phyloP scores from a whole-genome alignment of 2,888 invertebrate species.

The Agelastica alni region DNA sequence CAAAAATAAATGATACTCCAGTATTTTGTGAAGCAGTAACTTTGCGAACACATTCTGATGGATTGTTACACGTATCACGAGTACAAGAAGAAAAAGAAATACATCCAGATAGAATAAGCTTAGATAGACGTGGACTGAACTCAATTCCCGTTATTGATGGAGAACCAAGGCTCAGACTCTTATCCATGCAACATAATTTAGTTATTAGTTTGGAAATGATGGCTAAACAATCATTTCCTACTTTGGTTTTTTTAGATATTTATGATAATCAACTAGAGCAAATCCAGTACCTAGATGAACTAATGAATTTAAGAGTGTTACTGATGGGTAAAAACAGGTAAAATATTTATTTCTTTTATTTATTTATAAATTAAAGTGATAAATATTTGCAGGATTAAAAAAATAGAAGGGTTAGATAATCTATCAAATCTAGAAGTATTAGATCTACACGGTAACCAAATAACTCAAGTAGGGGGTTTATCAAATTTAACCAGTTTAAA shows the following conservation, averaged over 20 bases:
- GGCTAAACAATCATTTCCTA: conserved; percentile 62
- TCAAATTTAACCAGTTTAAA: conserved; percentile 74
- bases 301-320: conserved; percentile 81
- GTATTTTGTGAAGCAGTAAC: conserved; percentile 36
- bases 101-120: conserved; percentile 85
- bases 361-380: conserved; percentile 1
- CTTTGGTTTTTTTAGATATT: conserved; percentile 89
- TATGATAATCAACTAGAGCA: conserved; percentile 94
- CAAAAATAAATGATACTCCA: conserved; percentile 35
- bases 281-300: conserved; percentile 75
- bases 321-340: conserved; percentile 91
- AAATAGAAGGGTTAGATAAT: conserved; percentile 75
- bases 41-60: conserved; percentile 67
- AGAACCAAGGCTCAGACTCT: conserved; percentile 71
- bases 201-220: conserved; percentile 74
- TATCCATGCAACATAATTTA: conserved; percentile 92
- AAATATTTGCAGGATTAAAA: conserved; percentile 72
- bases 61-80: conserved; percentile 70
- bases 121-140: conserved; percentile 84
- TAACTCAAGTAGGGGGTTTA: conserved; percentile 70
- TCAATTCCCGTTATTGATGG: conserved; percentile 81
- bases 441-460: conserved; percentile 92
- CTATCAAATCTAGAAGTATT: conserved; percentile 83
- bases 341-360: background rate
- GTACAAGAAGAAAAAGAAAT: conserved; percentile 78